These are phyloP conservation scores for Drosophila pachea DNA, from an alignment of 1,140 invertebrate genomes.

Conservation along the genomic window DNA sequence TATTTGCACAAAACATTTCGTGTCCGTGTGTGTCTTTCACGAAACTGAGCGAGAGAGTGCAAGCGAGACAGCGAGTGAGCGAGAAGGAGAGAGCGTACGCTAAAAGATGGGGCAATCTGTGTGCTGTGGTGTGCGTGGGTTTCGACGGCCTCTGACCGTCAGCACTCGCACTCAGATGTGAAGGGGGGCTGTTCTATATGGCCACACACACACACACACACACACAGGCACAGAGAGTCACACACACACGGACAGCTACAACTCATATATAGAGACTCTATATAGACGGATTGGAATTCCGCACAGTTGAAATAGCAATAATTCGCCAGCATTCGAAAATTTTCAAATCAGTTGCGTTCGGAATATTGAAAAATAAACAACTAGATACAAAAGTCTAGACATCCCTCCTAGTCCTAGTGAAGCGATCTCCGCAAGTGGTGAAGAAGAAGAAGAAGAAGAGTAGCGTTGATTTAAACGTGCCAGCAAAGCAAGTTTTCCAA, in stretches of 20 bases:
- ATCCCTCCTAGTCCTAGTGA: constrained; percentile 66
- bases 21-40: constrained; percentile 35
- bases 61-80: constrained; percentile 8
- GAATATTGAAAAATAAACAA: constrained; percentile 79
- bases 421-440: constrained; percentile 65
- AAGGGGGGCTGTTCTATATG: constrained; percentile 34
- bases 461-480: constrained; percentile 71
- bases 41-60: constrained; percentile 25
- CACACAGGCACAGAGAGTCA: constrained; percentile 36
- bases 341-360: constrained; percentile 79
- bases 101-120: constrained; percentile 15
- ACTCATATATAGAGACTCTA: constrained; percentile 44
- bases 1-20: constrained; percentile 68
- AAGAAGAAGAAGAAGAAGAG: constrained; percentile 39
- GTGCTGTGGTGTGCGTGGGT: constrained; percentile 63
- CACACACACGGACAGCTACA: constrained; percentile 39
- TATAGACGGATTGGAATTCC: constrained; percentile 73
- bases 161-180: constrained; percentile 36
- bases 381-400: constrained; percentile 56
- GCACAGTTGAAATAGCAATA: constrained; percentile 73
- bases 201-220: constrained; percentile 45
- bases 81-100: constrained; percentile 12
- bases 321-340: constrained; percentile 77
- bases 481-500: constrained; percentile 65
- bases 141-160: constrained; percentile 74